Conservation (phyloP, 2,113 vertebrate species). For the Electrona antarctica region DNA sequence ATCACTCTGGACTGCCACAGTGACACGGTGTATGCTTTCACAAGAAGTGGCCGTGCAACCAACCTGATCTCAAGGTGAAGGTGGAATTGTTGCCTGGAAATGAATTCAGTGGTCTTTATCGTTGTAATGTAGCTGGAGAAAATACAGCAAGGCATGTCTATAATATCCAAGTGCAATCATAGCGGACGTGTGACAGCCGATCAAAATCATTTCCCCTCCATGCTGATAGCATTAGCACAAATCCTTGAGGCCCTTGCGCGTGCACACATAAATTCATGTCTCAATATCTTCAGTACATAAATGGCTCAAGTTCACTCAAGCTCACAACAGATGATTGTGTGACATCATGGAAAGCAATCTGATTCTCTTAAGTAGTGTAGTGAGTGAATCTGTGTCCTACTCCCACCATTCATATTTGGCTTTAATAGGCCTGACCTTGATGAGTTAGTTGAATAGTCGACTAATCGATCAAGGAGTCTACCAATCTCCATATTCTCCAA, state of each 20-base stretch:
- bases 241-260: constrained; percentile 32
- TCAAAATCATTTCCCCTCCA: constrained; percentile 5
- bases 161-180: not conserved
- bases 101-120: constrained; percentile 5
- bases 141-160: not conserved
- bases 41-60: constrained; percentile 9
- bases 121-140: not conserved
- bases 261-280: constrained; percentile 15
- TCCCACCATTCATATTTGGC: constrained; percentile 5
- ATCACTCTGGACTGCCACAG: not conserved
- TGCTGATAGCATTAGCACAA: constrained; percentile 9
- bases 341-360: not conserved
- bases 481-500: no score
- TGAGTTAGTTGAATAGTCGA: no score
- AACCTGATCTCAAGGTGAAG: constrained; percentile 40
- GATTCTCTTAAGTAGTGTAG: not conserved
- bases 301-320: constrained; percentile 22
- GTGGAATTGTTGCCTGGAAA: constrained; percentile 1
- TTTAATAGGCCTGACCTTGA: constrained; percentile 11
- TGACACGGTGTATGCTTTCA: not conserved
- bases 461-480: no score
- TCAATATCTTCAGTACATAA: constrained; percentile 34
- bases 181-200: constrained; percentile 10
- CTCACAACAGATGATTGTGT: constrained; percentile 30
- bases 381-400: not conserved